Base-by-base conservation (phyloP, 2,113 vertebrate species). In the Apeltes quadracus region DNA sequence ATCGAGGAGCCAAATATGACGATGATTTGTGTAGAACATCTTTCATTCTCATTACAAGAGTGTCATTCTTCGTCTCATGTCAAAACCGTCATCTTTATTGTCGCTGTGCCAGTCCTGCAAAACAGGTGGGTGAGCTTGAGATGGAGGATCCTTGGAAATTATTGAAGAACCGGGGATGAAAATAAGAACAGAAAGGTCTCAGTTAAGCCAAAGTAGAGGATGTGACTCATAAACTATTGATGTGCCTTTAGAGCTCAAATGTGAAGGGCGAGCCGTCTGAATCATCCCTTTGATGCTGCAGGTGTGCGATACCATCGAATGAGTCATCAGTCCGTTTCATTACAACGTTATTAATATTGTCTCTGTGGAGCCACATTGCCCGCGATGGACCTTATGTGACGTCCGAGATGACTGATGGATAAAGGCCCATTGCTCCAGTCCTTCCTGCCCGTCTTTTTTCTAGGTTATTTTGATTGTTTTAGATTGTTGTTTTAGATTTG, bases 301-400 rank as follows among this genome's bases (percentile, higher is more conserved):
- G 91, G 90, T 93, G 91, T 85, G 88, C 41, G 84, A 89, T 89
- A 91, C 6, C 57, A 89, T 90, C 87, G 64, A 61, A 54, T 48
- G 82, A 84, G 72, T 85, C 87, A 84, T 69, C 72, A 18, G 43
- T 69, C 71, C 76, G 82, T 92, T 89, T 91, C 81, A 84, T 82
- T 88, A 83, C 55, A 1, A 54, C 53, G 50, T 84, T 81, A 90
- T 90, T 90, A 87, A 69, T 53, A 41, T 87, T 71, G 75, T 87
- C 89, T 81, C 75, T 55, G 61, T 53, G 87, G 75, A 82, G 22
- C 78, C 70, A 75, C 73, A 66, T 72, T 79, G 51, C 48, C 25
- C 46, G 71, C 76, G 71, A 53, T 82, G 62, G 25, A 5, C 68
- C 66, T n/a, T 38, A 13, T 34, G 25, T 27, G 61, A 83, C 2